Conservation (phyloP, 2,888 invertebrate species). For the Cosmorhoe ocellata region DNA sequence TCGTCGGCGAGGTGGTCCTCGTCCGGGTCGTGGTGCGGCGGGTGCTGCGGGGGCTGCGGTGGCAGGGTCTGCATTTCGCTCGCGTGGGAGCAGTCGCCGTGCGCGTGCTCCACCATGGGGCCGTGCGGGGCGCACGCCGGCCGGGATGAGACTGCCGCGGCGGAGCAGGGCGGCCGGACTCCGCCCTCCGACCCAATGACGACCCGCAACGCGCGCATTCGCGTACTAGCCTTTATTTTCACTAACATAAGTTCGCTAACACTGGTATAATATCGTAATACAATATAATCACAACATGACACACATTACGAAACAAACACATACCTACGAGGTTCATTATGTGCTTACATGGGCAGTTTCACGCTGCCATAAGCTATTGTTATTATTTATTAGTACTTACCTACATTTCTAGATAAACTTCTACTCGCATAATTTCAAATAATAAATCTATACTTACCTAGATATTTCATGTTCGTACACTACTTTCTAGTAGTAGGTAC, state of each 20-base stretch:
- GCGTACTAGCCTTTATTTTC: constrained; percentile 64
- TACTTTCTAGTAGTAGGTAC: too few relatives aligned
- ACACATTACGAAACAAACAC: constrained; percentile 50
- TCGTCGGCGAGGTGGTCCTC: constrained; percentile 91
- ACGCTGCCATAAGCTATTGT: constrained; percentile 12
- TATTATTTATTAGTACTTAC: not conserved
- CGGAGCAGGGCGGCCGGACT: constrained; percentile 69
- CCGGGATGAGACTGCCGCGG: constrained; percentile 71
- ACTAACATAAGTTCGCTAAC: constrained; percentile 66
- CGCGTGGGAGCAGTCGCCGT: constrained; percentile 79
- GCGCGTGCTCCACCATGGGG: constrained; percentile 83
- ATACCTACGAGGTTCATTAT: constrained; percentile 33
- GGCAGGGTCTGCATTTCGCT: constrained; percentile 82
- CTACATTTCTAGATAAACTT: too few relatives aligned
- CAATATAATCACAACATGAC: constrained; percentile 68
- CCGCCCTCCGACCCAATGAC: constrained; percentile 78
- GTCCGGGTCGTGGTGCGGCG: constrained; percentile 68
- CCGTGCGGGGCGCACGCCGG: constrained; percentile 81
- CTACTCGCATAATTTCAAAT: not conserved
- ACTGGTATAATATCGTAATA: constrained; percentile 55
- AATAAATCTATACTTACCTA: too few relatives aligned
- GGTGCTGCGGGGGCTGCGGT: constrained; percentile 70
- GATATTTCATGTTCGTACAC: too few relatives aligned
- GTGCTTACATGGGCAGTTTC: constrained; percentile 22
- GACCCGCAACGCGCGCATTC: constrained; percentile 71